phyloP scores from a whole-genome alignment of 2,888 invertebrate species.

The Parascotia fuliginaria region DNA sequence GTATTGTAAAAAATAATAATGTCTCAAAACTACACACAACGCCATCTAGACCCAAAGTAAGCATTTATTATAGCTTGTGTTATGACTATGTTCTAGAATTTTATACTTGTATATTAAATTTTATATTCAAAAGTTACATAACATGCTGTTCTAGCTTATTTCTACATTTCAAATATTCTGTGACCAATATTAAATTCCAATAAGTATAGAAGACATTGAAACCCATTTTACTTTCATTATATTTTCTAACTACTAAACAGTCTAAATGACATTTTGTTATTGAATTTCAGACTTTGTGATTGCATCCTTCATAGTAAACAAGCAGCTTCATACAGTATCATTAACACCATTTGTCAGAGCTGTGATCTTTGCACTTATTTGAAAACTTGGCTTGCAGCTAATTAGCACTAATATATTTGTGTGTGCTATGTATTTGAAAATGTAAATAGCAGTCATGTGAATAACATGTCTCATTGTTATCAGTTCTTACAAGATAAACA shows the following conservation, averaged over 20 bases:
- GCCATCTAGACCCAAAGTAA: too few relatives aligned
- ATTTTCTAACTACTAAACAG: slow-evolving; percentile 3
- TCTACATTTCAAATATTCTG: background rate
- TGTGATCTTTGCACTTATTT: slow-evolving; percentile 19
- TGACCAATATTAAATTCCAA: background rate
- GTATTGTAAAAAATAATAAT: background rate
- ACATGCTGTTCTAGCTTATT: too few relatives aligned
- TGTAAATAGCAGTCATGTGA: slow-evolving; percentile 11
- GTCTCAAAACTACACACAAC: background rate
- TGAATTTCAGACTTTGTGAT: slow-evolving; percentile 21
- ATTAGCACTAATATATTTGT: slow-evolving; percentile 18
- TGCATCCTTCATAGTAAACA: slow-evolving; percentile 12
- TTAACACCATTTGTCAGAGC: slow-evolving; percentile 16
- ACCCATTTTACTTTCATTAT: slow-evolving; percentile 2
- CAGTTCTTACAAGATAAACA: slow-evolving; percentile 23
- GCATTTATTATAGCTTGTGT: too few relatives aligned
- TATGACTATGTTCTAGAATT: too few relatives aligned
- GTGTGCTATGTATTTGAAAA: slow-evolving; percentile 16
- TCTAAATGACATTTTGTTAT: slow-evolving; percentile 16
- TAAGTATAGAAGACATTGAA: background rate
- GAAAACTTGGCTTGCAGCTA: slow-evolving; percentile 16
- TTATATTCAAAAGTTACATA: too few relatives aligned
- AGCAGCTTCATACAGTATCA: slow-evolving; percentile 10
- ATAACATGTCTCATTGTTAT: slow-evolving; percentile 21
- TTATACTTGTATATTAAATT: too few relatives aligned